phyloP scores from a whole-genome alignment of 2,113 vertebrate genomes.

The Catharus fuscescens region DNA sequence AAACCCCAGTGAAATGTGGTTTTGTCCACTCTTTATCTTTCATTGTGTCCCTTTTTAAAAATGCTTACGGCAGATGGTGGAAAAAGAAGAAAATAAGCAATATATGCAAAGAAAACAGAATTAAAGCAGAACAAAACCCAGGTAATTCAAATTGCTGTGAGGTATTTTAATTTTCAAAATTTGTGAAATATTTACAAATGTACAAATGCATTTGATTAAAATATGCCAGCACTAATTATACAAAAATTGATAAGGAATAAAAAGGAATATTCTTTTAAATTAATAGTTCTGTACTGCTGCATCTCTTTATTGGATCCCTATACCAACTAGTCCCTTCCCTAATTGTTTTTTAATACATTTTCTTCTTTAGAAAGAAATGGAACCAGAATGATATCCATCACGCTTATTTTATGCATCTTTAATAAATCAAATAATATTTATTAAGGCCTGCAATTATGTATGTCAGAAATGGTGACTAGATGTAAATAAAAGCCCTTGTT shows the following conservation, averaged over 20 bases:
- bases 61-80: not conserved
- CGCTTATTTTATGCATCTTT: constrained; percentile 11
- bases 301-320: not conserved
- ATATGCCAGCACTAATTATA: not conserved
- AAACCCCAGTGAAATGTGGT: not conserved
- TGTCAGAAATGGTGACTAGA: constrained; percentile 36
- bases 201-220: not conserved
- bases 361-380: not conserved
- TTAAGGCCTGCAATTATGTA: constrained; percentile 49
- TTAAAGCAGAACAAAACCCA: not conserved
- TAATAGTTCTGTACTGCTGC: not conserved
- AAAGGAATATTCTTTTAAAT: not conserved
- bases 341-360: constrained; percentile 28
- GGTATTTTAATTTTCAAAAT: not conserved
- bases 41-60: not conserved
- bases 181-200: not conserved
- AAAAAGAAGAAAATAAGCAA: not conserved
- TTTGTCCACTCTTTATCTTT: not conserved
- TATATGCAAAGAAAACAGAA: not conserved
- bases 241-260: not conserved
- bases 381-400: not conserved
- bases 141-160: not conserved
- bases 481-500: constrained; percentile 29
- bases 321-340: not conserved
- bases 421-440: constrained; percentile 50